phyloP scores from a whole-genome alignment of 2,888 invertebrate genomes.

The Melanostoma scalare region DNA sequence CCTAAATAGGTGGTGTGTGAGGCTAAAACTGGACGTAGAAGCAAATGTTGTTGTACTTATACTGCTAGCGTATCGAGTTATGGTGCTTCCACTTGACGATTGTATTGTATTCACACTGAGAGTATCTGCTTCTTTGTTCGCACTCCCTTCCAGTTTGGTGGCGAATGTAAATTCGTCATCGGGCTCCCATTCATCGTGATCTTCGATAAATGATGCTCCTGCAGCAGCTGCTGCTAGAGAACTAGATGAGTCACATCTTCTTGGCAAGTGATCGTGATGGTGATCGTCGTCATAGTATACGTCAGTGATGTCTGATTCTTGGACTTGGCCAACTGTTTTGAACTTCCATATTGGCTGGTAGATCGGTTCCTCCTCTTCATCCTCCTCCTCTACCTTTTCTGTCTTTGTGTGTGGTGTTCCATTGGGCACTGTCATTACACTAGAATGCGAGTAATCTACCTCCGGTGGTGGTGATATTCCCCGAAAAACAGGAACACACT shows the following conservation, averaged over 20 bases:
- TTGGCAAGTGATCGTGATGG: conserved; percentile 44
- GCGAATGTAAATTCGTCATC: conserved; percentile 81
- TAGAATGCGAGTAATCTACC: conserved; percentile 5
- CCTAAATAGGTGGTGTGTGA: conserved; percentile 77
- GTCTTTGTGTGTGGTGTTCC: conserved; percentile 45
- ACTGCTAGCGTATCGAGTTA: conserved; percentile 78
- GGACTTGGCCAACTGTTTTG: conserved; percentile 78
- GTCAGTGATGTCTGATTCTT: conserved; percentile 75
- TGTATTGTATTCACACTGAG: conserved; percentile 55
- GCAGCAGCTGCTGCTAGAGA: conserved; percentile 24
- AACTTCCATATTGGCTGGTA: conserved; percentile 82
- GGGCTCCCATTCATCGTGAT: conserved; percentile 81
- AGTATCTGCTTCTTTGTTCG: conserved; percentile 50
- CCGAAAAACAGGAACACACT: conserved; percentile 4
- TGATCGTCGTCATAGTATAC: conserved; percentile 41
- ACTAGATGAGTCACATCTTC: conserved; percentile 59
- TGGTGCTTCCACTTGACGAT: conserved; percentile 79
- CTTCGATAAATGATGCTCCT: conserved; percentile 75
- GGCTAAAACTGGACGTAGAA: conserved; percentile 61
- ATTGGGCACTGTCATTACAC: conserved; percentile 74
- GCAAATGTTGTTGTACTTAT: conserved; percentile 78
- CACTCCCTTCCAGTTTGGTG: conserved; percentile 67
- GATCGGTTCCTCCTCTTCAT: conserved; percentile 79
- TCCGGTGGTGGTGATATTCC: neutral
- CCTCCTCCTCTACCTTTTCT: conserved; percentile 15